These are phyloP conservation scores for Syrphus vitripennis DNA, from an alignment of 2,888 invertebrate genomes.

Conservation along the genomic window DNA sequence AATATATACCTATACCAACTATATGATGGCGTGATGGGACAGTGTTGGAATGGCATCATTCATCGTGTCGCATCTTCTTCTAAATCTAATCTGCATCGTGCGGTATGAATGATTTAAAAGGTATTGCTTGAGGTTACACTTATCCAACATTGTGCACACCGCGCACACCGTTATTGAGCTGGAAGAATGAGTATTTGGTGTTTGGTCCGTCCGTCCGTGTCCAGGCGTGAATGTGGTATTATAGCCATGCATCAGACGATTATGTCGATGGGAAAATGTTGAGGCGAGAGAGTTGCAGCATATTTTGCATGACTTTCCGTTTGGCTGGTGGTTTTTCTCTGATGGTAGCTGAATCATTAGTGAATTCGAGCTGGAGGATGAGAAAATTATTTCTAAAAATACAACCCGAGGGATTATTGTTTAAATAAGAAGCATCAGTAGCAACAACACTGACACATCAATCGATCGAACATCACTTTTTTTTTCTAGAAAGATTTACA, in stretches of 20 bases:
- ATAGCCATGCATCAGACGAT: conserved; percentile 5
- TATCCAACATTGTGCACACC: conserved; percentile 66
- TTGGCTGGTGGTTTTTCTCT: conserved; percentile 29
- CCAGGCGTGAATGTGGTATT: conserved; percentile 68
- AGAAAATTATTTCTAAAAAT: conserved; percentile 64
- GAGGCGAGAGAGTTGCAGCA: conserved; percentile 63
- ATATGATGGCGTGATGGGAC: conserved; percentile 56
- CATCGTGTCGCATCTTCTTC: conserved; percentile 5
- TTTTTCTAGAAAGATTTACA: not conserved
- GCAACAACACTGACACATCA: conserved; percentile 62
- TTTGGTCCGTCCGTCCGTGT: conserved; percentile 10
- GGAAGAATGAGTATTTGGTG: conserved; percentile 38
- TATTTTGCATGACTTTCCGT: conserved; percentile 65
- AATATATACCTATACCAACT: conserved; percentile 8
- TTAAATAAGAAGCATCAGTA: conserved; percentile 30
- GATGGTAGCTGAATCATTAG: conserved; percentile 70
- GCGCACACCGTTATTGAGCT: conserved; percentile 59
- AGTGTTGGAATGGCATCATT: not conserved
- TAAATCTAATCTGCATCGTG: conserved; percentile 60
- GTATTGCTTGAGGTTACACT: conserved; percentile 64
- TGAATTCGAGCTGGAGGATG: conserved; percentile 63
- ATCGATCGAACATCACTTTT: conserved; percentile 42
- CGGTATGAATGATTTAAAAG: conserved; percentile 68
- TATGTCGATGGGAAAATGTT: conserved; percentile 64
- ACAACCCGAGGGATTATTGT: conserved; percentile 22